Conservation (phyloP, 2,113 vertebrate genomes). For the Triplophysa tibetana region DNA sequence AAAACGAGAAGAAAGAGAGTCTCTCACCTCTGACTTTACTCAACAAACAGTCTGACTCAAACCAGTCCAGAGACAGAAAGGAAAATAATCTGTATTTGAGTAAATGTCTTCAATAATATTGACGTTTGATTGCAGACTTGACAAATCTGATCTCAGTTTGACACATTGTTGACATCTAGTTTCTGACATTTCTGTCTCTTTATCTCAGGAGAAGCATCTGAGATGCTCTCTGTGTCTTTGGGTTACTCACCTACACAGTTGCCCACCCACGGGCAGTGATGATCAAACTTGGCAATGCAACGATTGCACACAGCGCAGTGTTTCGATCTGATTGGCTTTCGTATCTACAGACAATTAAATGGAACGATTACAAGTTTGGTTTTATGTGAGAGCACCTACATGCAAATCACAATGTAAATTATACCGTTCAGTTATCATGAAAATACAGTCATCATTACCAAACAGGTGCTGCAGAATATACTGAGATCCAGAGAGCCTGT, state of each 20-base stretch:
- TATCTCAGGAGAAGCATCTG: too few relatives aligned
- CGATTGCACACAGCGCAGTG: constrained; percentile 98
- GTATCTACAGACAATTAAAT: constrained; percentile 79
- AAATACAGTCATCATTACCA: constrained; percentile 78
- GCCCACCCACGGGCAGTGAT: constrained; percentile 99
- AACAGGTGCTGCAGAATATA: constrained; percentile 99
- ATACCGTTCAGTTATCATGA: neutral
- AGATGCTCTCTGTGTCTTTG: neutral
- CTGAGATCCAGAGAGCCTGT: constrained; percentile 96
- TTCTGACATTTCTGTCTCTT: too few relatives aligned
- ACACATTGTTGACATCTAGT: too few relatives aligned
- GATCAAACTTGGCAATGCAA: constrained; percentile 98
- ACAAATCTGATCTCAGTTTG: too few relatives aligned
- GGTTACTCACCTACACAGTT: constrained; percentile 94
- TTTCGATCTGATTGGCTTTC: constrained; percentile 97
- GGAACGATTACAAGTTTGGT: neutral
- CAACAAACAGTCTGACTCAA: neutral
- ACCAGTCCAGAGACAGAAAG: neutral
- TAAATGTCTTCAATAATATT: too few relatives aligned
- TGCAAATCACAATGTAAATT: constrained; percentile 29
- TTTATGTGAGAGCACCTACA: neutral
- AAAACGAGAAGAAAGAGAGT: constrained; percentile 12
- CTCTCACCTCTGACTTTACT: too few relatives aligned
- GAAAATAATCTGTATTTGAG: neutral
- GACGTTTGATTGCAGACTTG: too few relatives aligned